Percentiles rank a stretch among this genome's conserved stretches.
Evolutionary conservation across 2,888 invertebrate genomes (phyloP).

Genomic region (Glyphotaelius pellucidus): DNA sequence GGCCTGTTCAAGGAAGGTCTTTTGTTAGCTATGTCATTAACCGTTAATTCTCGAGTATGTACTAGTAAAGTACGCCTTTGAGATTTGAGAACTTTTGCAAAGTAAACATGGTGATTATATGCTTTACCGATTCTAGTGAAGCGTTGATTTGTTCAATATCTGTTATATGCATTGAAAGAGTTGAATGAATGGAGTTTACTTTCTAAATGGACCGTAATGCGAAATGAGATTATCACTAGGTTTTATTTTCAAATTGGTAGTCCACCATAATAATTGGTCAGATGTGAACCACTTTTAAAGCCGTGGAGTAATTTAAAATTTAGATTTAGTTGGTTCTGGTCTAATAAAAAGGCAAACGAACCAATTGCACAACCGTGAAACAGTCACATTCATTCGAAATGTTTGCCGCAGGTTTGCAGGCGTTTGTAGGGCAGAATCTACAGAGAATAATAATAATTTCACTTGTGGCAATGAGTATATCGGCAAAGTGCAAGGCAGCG

Average conservation of each 20-base stretch:
- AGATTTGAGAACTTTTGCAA: neutral
- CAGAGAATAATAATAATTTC: constrained; percentile 20
- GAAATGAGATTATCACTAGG: neutral
- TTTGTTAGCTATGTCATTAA: constrained; percentile 3
- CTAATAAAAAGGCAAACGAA: constrained; percentile 26
- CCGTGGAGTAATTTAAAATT: constrained; percentile 3
- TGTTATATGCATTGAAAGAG: neutral
- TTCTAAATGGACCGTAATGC: neutral
- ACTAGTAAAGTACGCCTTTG: neutral
- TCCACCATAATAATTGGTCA: too few species aligned
- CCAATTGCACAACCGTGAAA: constrained; percentile 28
- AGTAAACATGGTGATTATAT: neutral
- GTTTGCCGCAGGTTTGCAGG: neutral
- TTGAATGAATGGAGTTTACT: neutral
- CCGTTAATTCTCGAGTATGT: neutral
- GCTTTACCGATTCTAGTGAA: neutral
- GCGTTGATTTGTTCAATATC: neutral
- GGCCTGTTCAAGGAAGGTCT: constrained; percentile 2
- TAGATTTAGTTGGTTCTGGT: constrained; percentile 30
- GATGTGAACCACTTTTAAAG: constrained; percentile 7
- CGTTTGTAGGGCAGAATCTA: constrained; percentile 48
- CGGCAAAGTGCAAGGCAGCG: neutral
- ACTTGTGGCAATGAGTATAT: constrained; percentile 26
- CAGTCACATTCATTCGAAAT: neutral
- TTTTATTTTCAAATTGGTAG: constrained; percentile 2